Base-by-base conservation (phyloP, 2,113 vertebrate genomes). In the Mystacornis crossleyi region DNA sequence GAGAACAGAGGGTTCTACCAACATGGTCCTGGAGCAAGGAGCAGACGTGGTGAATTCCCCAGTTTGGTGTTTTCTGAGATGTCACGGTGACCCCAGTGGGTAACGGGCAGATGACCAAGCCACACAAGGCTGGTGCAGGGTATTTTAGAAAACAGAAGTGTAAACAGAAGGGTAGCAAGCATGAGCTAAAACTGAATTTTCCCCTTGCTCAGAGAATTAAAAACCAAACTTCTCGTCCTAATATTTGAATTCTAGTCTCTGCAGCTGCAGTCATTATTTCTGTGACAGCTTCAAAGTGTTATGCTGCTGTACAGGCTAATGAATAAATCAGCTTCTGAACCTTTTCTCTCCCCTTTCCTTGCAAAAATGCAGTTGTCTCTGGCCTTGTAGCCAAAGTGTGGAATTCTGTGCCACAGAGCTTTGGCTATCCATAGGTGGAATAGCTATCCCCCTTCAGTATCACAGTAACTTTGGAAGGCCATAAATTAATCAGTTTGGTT, bases 381-480 rank as follows among this genome's bases (percentile, higher is more conserved):
- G 29, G 33, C 64, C 36, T 47, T 1, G 4, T 6, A 70, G 23
- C 33, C 58, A 4, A 40, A 29, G 33, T 2, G 21, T 8, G 34
- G 31, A n/a, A 31, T 13, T 24, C 60, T 40, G 25, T 33, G 29
- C 84, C 10, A 9, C 66, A 31, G 34, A 55, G 50, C 40, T 65
- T 43, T 84, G 50, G 19, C 6, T 53, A 71, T 75, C 2, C 0
- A 1, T 2, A 24, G n/a, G 1, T 34, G 45, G 18, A n/a, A 25
- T 55, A 45, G 19, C 17, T 12, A 8, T 20, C 15, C 31, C 42
- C 7, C 18, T 51, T 69, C 11, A 18, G 36, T 21, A 31, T 24
- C 40, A 10, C 29, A 54, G 45, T 13, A 19, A 10, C 18, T 4
- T 33, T 60, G 29, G 25, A 34, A 36, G 25, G 14, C 53, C 53